Base-by-base conservation (phyloP, 2,797 vertebrate genomes). In the Silurus lanzhouensis region DNA sequence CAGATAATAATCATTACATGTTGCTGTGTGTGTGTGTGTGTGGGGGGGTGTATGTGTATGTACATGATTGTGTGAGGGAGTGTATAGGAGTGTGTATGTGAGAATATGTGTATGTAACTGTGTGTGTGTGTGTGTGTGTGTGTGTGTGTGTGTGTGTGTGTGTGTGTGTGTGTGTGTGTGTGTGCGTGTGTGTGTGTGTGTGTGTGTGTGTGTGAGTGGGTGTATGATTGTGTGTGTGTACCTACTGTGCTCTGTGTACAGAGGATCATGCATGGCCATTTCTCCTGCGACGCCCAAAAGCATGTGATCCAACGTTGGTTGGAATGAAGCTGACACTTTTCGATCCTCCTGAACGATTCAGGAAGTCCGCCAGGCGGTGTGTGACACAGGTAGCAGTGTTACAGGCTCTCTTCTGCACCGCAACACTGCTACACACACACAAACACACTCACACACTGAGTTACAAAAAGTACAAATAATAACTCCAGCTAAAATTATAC, bases 311-410 rank as follows among this genome's bases (percentile, higher is more conserved):
- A 2, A 99, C 97, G 0, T 99, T 93, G 87, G 98, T 99, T 74
- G 97, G 97, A 85, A 98, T 94, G 0, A 98, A 99, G 93, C 95
- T 96, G 90, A 93, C 95, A 93, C 96, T 97, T 90, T 95, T 94
- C 90, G 99, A 95, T 8, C 96, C 98, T 61, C 97, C 97, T 15
- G 97, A 97, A 88, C 97, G 95, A 93, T 96, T 98, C 76, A 99
- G 96, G 91, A 97, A 95, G 92, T 97, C 97, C 0, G 97, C 97
- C 93, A 99, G 93, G 83, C 97, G 97, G 60, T 99, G 97, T 84
- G 97, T 98, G 82, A 97, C 95, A 0, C 97, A 99, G 78, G 97
- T 99, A 1, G 97, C 97, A 22, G 97, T 98, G 92, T 97, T 97
- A 93, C 98, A 99, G 38, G 95, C 94, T 83, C 97, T 95, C 92